phyloP scores from a whole-genome alignment of 2,113 vertebrate species.

The Anhinga rufa region DNA sequence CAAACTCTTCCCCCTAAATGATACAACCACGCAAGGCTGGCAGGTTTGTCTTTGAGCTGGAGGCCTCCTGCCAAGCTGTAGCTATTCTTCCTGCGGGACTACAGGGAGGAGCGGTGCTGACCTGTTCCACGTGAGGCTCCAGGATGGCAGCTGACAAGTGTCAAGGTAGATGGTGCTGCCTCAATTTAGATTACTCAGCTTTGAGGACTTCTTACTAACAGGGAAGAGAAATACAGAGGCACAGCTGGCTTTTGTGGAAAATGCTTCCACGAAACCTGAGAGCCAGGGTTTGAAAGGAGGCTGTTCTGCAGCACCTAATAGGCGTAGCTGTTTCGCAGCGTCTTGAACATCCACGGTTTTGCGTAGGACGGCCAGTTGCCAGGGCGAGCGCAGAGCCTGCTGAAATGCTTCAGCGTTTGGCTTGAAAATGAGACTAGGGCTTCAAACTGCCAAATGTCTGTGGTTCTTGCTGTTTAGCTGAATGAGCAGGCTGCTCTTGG shows the following conservation, averaged over 20 bases:
- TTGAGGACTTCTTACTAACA: not conserved
- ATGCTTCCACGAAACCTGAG: not conserved
- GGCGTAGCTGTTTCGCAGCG: too few relatives aligned
- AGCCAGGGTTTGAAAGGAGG: not conserved
- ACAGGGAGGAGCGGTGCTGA: not conserved
- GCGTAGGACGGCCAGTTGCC: not conserved
- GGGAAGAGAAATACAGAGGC: not conserved
- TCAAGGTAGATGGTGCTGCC: not conserved
- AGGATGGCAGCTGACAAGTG: not conserved
- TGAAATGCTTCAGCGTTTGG: not conserved
- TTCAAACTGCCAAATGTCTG: not conserved
- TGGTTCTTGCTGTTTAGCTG: not conserved
- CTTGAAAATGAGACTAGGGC: not conserved
- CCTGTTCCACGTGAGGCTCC: not conserved
- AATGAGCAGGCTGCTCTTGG: not conserved
- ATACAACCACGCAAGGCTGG: not conserved
- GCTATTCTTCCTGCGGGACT: not conserved
- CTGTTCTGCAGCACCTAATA: not conserved
- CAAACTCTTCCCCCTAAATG: not conserved
- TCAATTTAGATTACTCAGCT: not conserved
- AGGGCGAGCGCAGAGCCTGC: not conserved
- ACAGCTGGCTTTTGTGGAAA: not conserved
- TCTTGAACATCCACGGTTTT: not conserved
- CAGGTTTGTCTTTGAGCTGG: not conserved
- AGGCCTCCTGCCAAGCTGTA: not conserved